A percentile compares a stretch with the other conserved stretches of the same genome.
phyloP scores from a whole-genome alignment of 1,140 invertebrate species.

The Holcopasites calliopsidis region DNA sequence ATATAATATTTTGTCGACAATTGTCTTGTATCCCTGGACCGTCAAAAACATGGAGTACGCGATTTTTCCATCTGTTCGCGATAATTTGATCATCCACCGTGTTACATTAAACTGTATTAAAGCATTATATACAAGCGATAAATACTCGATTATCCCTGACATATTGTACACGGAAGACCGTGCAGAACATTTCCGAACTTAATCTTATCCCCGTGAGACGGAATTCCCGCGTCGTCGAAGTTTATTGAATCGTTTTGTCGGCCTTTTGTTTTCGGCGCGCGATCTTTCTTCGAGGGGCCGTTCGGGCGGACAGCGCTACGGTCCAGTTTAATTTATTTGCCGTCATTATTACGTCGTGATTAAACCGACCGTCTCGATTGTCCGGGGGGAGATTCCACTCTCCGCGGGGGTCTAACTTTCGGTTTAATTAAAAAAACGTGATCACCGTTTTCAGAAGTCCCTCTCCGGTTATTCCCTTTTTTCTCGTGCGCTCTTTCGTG shows the following conservation, averaged over 20 bases:
- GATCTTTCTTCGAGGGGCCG: constrained; percentile 57
- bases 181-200: not conserved
- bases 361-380: constrained; percentile 62
- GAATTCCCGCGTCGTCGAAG: constrained; percentile 1
- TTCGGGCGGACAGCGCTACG: constrained; percentile 53
- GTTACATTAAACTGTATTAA: too few relatives aligned
- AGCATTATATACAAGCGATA: too few relatives aligned
- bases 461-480: constrained; percentile 1
- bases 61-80: too few relatives aligned
- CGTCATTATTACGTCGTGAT: constrained; percentile 68
- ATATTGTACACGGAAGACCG: too few relatives aligned
- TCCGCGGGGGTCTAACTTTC: constrained; percentile 56
- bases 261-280: constrained; percentile 47
- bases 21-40: too few relatives aligned
- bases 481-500: constrained; percentile 2
- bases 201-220: constrained; percentile 16
- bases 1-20: too few relatives aligned
- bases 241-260: constrained; percentile 56
- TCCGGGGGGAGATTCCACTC: constrained; percentile 28
- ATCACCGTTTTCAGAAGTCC: constrained; percentile 61
- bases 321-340: constrained; percentile 67
- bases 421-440: constrained; percentile 71
- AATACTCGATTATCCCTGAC: too few relatives aligned
- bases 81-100: too few relatives aligned
- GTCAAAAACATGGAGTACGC: too few relatives aligned